phyloP scores from a whole-genome alignment of 2,113 vertebrate genomes.

The Hippopotamus amphibius region DNA sequence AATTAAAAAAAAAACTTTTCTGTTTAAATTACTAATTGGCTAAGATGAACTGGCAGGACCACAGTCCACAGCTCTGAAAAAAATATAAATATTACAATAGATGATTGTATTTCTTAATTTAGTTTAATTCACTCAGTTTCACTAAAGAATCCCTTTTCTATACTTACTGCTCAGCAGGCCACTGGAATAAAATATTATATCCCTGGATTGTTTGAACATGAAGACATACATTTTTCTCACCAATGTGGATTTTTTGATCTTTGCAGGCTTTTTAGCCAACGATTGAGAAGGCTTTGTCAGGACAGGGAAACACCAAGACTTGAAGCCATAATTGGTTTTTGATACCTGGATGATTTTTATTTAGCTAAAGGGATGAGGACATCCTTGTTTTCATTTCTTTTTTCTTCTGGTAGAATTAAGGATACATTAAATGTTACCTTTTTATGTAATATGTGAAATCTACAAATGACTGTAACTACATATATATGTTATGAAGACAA shows the following conservation, averaged over 20 bases:
- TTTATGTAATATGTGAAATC: neutral
- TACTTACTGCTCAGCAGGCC: conserved; percentile 21
- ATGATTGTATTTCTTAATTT: neutral
- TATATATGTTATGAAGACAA: neutral
- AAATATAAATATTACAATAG: conserved; percentile 17
- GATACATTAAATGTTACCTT: neutral
- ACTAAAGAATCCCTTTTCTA: neutral
- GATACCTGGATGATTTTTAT: neutral
- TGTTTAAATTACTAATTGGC: conserved; percentile 31
- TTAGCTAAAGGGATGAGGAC: neutral
- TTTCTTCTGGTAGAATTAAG: conserved; percentile 24
- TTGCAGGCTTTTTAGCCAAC: conserved; percentile 8
- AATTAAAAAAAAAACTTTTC: neutral
- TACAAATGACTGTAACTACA: neutral
- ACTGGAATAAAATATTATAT: neutral
- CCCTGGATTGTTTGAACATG: neutral
- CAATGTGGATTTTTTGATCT: neutral
- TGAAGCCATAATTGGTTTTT: neutral
- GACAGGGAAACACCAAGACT: neutral
- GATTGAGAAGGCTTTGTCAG: neutral
- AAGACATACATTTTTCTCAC: conserved; percentile 59
- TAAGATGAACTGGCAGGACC: conserved; percentile 5
- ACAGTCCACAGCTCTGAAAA: conserved; percentile 38
- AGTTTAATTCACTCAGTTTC: conserved; percentile 39
- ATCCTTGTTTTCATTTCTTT: neutral